These are phyloP conservation scores for Hypena proboscidalis DNA, from an alignment of 2,888 invertebrate species.

Conservation along the genomic window DNA sequence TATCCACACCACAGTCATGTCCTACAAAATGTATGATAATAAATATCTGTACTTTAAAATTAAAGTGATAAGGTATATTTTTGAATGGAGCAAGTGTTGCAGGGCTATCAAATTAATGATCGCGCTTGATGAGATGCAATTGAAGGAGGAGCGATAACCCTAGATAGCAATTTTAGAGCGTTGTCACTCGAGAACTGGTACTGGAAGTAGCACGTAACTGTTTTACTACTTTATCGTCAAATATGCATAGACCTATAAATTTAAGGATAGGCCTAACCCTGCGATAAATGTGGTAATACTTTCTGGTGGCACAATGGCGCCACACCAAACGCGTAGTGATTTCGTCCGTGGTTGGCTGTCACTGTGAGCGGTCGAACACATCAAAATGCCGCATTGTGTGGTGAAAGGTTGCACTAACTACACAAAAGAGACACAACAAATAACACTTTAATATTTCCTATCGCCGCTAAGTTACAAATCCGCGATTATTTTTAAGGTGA, in stretches of 20 bases:
- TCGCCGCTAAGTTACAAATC: no score
- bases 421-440: no score
- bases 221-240: slow-evolving; percentile 16
- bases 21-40: neutral
- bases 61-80: slow-evolving; percentile 2
- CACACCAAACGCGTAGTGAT: no score
- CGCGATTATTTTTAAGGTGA: no score
- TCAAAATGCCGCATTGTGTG: no score
- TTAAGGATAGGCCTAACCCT: no score
- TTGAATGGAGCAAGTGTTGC: slow-evolving; percentile 6
- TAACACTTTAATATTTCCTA: no score
- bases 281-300: no score
- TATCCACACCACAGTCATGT: slow-evolving; percentile 11
- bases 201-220: slow-evolving; percentile 15
- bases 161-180: slow-evolving; percentile 33
- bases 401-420: no score
- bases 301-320: no score
- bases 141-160: slow-evolving; percentile 39
- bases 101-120: slow-evolving; percentile 40
- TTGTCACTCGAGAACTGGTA: slow-evolving; percentile 8
- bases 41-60: slow-evolving; percentile 2
- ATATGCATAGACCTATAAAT: neutral
- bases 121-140: slow-evolving; percentile 55
- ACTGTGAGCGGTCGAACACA: no score
- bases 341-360: no score